phyloP scores from a whole-genome alignment of 2,797 vertebrate genomes.

The Myotis pilosus region DNA sequence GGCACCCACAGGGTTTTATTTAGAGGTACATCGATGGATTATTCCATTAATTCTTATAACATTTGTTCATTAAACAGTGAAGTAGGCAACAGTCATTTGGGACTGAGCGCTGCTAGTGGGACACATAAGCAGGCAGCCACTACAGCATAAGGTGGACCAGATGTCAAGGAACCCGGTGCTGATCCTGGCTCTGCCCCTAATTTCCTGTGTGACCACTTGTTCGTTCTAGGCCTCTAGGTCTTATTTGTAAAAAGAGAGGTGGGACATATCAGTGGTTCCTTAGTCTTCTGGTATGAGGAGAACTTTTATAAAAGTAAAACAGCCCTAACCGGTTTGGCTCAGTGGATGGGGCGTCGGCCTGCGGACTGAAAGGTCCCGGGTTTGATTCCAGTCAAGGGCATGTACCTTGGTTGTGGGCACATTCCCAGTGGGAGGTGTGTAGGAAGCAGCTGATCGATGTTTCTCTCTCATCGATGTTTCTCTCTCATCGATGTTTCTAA shows the following conservation, averaged over 20 bases:
- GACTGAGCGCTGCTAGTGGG: background rate
- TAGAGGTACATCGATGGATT: slow-evolving; percentile 3
- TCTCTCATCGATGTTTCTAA: too few species aligned
- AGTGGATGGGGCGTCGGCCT: too few species aligned
- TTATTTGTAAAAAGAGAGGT: background rate
- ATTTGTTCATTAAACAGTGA: slow-evolving; percentile 8
- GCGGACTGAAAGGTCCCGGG: too few species aligned
- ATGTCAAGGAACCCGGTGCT: too few species aligned
- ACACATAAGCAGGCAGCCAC: background rate
- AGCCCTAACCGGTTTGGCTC: background rate
- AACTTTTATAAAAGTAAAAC: background rate
- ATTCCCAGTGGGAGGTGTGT: too few species aligned
- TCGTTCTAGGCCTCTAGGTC: background rate
- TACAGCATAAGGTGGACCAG: background rate
- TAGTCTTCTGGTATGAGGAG: background rate
- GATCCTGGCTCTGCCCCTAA: background rate
- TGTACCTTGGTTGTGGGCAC: too few species aligned
- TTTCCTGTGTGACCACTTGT: background rate
- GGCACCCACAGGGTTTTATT: slow-evolving; percentile 54
- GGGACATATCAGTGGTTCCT: background rate
- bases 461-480: too few species aligned
- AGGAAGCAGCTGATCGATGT: too few species aligned
- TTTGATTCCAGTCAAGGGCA: too few species aligned
- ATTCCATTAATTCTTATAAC: background rate
- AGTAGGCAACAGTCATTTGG: background rate